phyloP scores from a whole-genome alignment of 1,140 invertebrate species.

The Danaus plexippus region DNA sequence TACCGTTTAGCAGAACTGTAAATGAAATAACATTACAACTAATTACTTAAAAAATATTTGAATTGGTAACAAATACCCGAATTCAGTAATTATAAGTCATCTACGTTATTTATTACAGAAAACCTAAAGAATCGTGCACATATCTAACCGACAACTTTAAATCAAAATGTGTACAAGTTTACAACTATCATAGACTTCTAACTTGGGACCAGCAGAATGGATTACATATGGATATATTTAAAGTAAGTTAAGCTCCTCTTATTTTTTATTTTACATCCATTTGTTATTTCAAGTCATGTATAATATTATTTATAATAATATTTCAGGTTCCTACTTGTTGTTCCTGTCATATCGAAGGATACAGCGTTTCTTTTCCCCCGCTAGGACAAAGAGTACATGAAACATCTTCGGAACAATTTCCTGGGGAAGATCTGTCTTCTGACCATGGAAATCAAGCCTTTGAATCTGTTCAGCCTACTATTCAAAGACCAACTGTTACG shows the following conservation, averaged over 20 bases:
- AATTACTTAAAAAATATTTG: too few relatives aligned
- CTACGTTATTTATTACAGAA: slow-evolving; percentile 69
- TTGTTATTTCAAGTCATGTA: neutral
- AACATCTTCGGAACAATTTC: slow-evolving; percentile 63
- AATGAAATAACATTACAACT: too few relatives aligned
- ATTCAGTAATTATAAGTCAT: too few relatives aligned
- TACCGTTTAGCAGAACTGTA: too few relatives aligned
- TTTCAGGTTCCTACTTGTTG: slow-evolving; percentile 84
- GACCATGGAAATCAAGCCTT: slow-evolving; percentile 61
- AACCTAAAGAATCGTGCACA: slow-evolving; percentile 81
- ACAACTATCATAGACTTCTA: slow-evolving; percentile 88
- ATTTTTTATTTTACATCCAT: neutral
- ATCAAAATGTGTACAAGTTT: slow-evolving; percentile 87
- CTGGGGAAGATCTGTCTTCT: slow-evolving; percentile 62
- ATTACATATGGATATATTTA: slow-evolving; percentile 90
- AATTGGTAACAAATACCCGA: too few relatives aligned
- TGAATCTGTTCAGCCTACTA: slow-evolving; percentile 53
- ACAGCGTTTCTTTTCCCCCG: slow-evolving; percentile 77
- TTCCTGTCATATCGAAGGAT: slow-evolving; percentile 86
- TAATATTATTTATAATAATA: slow-evolving; percentile 2
- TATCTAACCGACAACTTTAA: slow-evolving; percentile 86
- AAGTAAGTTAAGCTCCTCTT: slow-evolving; percentile 62
- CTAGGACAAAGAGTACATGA: slow-evolving; percentile 55
- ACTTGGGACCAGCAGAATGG: slow-evolving; percentile 87
- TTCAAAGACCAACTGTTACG: slow-evolving; percentile 46